phyloP scores from a whole-genome alignment of 2,888 invertebrate genomes.

The Dasypogon diadema region DNA sequence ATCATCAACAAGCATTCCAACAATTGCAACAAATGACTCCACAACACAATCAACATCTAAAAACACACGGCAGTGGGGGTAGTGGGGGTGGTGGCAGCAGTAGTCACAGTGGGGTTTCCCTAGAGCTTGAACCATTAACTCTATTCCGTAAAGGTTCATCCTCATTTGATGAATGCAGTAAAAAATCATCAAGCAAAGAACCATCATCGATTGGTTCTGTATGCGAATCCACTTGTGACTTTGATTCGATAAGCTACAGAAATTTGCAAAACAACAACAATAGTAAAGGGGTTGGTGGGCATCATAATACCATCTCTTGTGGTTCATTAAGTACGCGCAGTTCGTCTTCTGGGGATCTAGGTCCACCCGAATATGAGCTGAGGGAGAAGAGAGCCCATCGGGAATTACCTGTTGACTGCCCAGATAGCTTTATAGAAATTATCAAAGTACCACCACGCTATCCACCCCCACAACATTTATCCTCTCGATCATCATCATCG shows the following conservation, averaged over 20 bases:
- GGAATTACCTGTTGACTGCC: constrained; percentile 88
- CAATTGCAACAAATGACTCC: constrained; percentile 54
- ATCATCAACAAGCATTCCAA: constrained; percentile 59
- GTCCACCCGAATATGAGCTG: constrained; percentile 66
- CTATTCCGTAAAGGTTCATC: constrained; percentile 64
- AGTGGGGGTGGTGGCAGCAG: constrained; percentile 54
- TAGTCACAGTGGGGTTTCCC: constrained; percentile 57
- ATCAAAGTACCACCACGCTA: constrained; percentile 81
- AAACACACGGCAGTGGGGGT: constrained; percentile 57
- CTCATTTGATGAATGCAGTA: constrained; percentile 64
- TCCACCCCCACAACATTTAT: constrained; percentile 71
- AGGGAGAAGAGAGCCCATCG: constrained; percentile 65
- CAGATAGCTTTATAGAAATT: constrained; percentile 86
- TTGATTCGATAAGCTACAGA: constrained; percentile 66
- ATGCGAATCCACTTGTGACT: constrained; percentile 60
- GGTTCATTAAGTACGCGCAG: constrained; percentile 63
- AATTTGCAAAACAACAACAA: constrained; percentile 61
- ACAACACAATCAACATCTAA: constrained; percentile 50
- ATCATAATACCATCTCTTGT: constrained; percentile 55
- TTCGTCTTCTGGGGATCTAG: constrained; percentile 61
- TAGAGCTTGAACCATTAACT: constrained; percentile 62
- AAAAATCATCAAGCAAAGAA: constrained; percentile 60
- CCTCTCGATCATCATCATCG: constrained; percentile 64
- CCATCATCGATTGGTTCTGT: constrained; percentile 57
- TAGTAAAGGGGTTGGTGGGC: constrained; percentile 6